Percentiles rank a stretch among this genome's conserved stretches.
phyloP scores from a whole-genome alignment of 2,113 vertebrate species.

The Grammatotria lemairii region DNA sequence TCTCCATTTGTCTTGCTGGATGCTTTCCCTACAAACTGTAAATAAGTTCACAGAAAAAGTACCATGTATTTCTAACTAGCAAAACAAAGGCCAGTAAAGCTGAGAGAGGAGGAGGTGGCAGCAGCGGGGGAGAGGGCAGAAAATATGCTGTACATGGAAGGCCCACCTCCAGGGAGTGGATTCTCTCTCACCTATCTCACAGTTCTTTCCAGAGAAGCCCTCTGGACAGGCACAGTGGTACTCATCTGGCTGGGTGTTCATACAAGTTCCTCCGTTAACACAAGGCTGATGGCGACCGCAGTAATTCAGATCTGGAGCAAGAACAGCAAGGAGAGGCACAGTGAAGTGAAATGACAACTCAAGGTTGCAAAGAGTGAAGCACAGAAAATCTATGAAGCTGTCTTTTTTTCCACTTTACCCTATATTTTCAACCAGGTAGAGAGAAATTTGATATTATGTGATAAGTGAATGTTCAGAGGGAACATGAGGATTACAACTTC shows the following conservation, averaged over 20 bases:
- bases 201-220: constrained; percentile 90
- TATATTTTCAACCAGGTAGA: neutral
- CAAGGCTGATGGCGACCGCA: constrained; percentile 93
- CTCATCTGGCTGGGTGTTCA: constrained; percentile 89
- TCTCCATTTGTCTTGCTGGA: neutral
- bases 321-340: neutral
- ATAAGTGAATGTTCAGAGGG: neutral
- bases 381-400: neutral
- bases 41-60: neutral
- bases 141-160: neutral
- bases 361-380: neutral
- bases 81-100: neutral
- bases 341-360: neutral
- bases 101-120: neutral
- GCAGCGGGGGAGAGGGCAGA: neutral
- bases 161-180: neutral
- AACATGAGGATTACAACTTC: neutral
- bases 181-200: constrained; percentile 79
- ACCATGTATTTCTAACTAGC: neutral
- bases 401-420: neutral
- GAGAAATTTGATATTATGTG: neutral
- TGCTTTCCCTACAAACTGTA: neutral
- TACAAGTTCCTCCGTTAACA: constrained; percentile 87
- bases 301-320: constrained; percentile 86
- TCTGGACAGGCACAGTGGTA: constrained; percentile 87